Base-by-base conservation (phyloP, 2,113 vertebrate genomes). In the Zosterops hypoxanthus region DNA sequence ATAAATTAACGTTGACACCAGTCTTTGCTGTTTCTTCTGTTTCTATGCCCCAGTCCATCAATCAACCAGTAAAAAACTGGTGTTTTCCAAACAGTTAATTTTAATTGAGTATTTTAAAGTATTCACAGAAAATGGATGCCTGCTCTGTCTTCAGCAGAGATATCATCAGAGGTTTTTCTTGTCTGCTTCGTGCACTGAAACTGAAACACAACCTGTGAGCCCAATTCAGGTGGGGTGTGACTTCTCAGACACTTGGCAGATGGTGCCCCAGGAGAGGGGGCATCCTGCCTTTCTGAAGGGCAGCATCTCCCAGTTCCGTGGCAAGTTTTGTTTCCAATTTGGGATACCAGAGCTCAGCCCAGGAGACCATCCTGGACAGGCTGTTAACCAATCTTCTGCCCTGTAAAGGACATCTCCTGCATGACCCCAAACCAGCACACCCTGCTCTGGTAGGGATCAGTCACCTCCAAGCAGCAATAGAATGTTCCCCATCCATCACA, bases 71-170 rank as follows among this genome's bases (percentile, higher is more conserved):
- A 80, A 72, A 95, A 96, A 95, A 87, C 25, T 60, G 78, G 64
- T 90, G 81, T 88, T 97, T 95, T 94, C 95, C 94, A 91, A 95
- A 92, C 94, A 82, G 90, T 94, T 95, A 94, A 95, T 94, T 95
- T 96, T 95, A 96, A 96, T 77, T 91, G 81, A 39, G 25, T 72
- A 63, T 94, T 88, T 95, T 53, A 70, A 95, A 92, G 70, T 73
- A 90, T 63, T 84, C 84, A 85, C 49, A 87, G 65, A 84, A 92
- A 95, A 89, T 65, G 61, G 70, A 69, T 82, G 86, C 36, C 65
- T 89, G 53, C 22, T 72, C 36, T 87, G 64, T 25, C 83, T 92
- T 88, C 72, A 86, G 52, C 61, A 85, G 41, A 91, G 83, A 64
- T 75, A 31, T 70, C 69, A 47, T 82, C 92, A 90, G 71, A 73